These are phyloP conservation scores for Proisotoma minuta DNA, from an alignment of 2,888 invertebrate genomes.

Conservation along the genomic window DNA sequence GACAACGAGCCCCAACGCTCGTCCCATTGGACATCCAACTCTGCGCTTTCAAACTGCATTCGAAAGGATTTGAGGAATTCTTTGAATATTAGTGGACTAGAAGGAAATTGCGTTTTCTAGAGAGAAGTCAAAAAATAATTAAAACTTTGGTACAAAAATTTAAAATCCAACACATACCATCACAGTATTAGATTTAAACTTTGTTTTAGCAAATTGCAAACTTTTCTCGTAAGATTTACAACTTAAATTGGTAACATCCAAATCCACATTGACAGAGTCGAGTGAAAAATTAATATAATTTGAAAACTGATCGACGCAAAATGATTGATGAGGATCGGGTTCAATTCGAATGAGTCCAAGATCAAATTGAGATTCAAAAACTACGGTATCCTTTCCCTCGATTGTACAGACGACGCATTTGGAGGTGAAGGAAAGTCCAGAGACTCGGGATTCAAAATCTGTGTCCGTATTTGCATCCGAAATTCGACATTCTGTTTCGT, in stretches of 20 bases:
- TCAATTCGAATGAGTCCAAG: conserved; percentile 46
- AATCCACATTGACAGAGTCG: conserved; percentile 39
- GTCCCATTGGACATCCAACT: conserved; percentile 41
- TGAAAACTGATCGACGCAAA: conserved; percentile 46
- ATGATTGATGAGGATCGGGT: conserved; percentile 44
- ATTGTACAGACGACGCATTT: conserved; percentile 40
- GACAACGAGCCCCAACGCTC: conserved; percentile 42
- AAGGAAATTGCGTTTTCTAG: conserved; percentile 21
- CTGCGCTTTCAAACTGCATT: conserved; percentile 40
- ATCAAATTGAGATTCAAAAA: conserved; percentile 46
- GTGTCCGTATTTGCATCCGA: conserved; percentile 39
- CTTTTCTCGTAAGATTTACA: conserved; percentile 42
- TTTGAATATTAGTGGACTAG: conserved; percentile 8
- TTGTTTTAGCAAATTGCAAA: conserved; percentile 45
- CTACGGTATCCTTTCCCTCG: conserved; percentile 33
- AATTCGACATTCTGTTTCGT: conserved; percentile 46
- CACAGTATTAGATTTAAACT: conserved; percentile 41
- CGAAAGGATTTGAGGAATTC: conserved; percentile 36
- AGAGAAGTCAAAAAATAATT: not conserved
- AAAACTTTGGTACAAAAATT: not conserved
- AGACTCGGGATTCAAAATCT: conserved; percentile 44
- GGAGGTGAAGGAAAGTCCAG: conserved; percentile 45
- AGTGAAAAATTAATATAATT: conserved; percentile 46
- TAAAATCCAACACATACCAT: conserved; percentile 33
- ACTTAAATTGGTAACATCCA: conserved; percentile 44